Conservation (phyloP, 1,140 invertebrate genomes). For the Proctacanthus coquilletti region DNA sequence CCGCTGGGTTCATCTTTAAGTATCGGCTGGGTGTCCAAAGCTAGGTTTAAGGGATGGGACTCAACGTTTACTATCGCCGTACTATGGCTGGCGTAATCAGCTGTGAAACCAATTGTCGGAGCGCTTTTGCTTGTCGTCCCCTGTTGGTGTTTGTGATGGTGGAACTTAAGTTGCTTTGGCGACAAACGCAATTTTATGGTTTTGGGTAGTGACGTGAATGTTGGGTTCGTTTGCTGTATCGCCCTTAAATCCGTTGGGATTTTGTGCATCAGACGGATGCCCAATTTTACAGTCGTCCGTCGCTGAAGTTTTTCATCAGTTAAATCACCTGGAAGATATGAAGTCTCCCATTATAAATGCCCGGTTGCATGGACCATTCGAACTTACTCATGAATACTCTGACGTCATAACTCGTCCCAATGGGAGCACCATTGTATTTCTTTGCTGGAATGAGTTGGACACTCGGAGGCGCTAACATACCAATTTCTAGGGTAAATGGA, state of each 20-base stretch:
- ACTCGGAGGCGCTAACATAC: slow-evolving; percentile 60
- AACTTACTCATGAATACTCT: slow-evolving; percentile 60
- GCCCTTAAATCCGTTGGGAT: slow-evolving; percentile 2
- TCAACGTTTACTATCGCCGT: too few relatives aligned
- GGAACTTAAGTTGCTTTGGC: not conserved
- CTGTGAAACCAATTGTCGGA: too few relatives aligned
- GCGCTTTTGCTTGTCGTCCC: too few relatives aligned
- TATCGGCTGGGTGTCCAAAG: too few relatives aligned
- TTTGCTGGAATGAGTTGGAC: slow-evolving; percentile 73
- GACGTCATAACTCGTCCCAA: slow-evolving; percentile 70
- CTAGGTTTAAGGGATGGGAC: too few relatives aligned
- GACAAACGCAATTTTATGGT: not conserved
- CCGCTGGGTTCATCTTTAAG: too few relatives aligned
- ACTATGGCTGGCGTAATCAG: too few relatives aligned
- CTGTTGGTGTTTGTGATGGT: not conserved
- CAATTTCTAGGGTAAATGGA: slow-evolving; percentile 61
- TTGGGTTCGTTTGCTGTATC: not conserved
- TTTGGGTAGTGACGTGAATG: not conserved
- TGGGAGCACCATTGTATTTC: slow-evolving; percentile 70
- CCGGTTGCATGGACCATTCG: too few relatives aligned
- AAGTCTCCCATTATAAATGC: slow-evolving; percentile 13
- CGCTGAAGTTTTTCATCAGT: slow-evolving; percentile 60
- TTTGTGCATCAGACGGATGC: slow-evolving; percentile 55
- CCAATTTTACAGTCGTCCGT: slow-evolving; percentile 64
- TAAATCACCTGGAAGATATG: slow-evolving; percentile 42